These are phyloP conservation scores for Zele albiditarsus DNA, from an alignment of 2,888 invertebrate genomes.

Conservation along the genomic window DNA sequence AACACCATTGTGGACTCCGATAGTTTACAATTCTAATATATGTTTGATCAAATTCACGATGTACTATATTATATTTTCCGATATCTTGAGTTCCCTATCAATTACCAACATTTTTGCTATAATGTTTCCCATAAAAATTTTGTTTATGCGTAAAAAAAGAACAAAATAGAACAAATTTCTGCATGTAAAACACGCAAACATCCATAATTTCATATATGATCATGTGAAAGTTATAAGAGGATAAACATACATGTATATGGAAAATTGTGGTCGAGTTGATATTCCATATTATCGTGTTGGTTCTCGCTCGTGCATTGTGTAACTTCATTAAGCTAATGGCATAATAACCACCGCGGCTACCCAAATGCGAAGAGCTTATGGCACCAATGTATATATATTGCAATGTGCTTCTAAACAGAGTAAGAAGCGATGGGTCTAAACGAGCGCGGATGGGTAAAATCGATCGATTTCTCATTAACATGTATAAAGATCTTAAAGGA, in stretches of 20 bases:
- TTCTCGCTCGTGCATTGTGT: slow-evolving; percentile 55
- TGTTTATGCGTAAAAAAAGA: neutral
- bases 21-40: no score
- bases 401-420: slow-evolving; percentile 58
- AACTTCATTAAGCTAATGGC: slow-evolving; percentile 72
- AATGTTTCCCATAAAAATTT: no score
- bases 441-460: slow-evolving; percentile 55
- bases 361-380: slow-evolving; percentile 61
- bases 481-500: slow-evolving; percentile 67
- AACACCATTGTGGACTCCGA: no score
- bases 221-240: neutral
- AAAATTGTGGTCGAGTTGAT: slow-evolving; percentile 10
- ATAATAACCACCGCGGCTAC: slow-evolving; percentile 67
- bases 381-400: slow-evolving; percentile 26
- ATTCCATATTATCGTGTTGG: slow-evolving; percentile 20
- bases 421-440: slow-evolving; percentile 55
- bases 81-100: no score
- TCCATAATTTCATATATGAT: neutral
- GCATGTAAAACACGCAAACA: neutral
- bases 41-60: no score
- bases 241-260: neutral
- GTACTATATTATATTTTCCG: no score
- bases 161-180: neutral
- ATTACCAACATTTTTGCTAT: no score
- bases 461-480: slow-evolving; percentile 69